Base-by-base conservation (phyloP, 1,140 invertebrate species). In the Heliconius congener region DNA sequence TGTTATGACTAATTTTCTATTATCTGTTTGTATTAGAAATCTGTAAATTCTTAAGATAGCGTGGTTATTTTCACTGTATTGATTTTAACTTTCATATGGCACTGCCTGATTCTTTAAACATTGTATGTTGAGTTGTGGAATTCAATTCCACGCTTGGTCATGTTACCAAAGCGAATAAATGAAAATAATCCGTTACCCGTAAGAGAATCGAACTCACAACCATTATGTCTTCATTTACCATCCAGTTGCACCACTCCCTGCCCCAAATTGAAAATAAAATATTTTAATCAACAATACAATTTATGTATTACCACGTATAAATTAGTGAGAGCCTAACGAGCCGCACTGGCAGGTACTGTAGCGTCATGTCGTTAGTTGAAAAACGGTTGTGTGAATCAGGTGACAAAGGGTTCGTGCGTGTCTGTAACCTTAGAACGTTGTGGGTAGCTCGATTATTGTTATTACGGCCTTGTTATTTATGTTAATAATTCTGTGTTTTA, bases 381-480 rank as follows among this genome's bases (percentile, higher is more conserved):
- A 84, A 82, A 82, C 79, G 79, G 80, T 79, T 82, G 78, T 82
- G 80, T 82, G 79, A 81, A 80, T 84, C 78, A 78, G 80, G 82
- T 85, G 78, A 81, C 82, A 85, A 85, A 85, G 83, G 79, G 80
- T 57, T 83, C 73, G 83, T 85, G 81, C 78, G 82, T 82, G 70
- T 66, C 76, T 71, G 83, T 81, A 84, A 83, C 81, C 77, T 77
- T 80, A 84, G 83, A 84, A 77, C 83, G 46, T 50, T 84, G 83
- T 82, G 78, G 34, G 70, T 72, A 73, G 52, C 50, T 71, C 79
- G 78, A 83, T 84, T 80, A 84, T 84, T 84, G 76, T 84, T 81
- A 80, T 82, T 80, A 83, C 79, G 57, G 39, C 13, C 55, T 83
- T 78, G 82, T 79, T 83, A 83, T 78, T 77, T 60, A 60, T 60